Evolutionary conservation across 2,888 invertebrate genomes (phyloP).

Genomic region (Acanthosepion pharaonis): DNA sequence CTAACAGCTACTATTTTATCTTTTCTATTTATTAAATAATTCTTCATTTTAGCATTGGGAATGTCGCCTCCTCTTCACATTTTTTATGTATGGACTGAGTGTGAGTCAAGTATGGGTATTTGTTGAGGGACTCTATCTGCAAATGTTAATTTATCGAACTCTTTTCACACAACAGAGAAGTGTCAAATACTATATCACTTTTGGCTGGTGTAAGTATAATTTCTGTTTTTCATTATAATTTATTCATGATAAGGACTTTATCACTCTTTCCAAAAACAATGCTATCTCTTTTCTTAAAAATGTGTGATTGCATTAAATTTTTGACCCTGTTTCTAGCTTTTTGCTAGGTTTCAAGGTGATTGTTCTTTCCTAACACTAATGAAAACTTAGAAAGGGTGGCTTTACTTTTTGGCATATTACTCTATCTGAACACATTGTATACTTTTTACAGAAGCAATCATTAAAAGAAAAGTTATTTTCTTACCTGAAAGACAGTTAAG

Average conservation of each 20-base stretch:
- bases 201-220: conserved; percentile 81
- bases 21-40: neutral
- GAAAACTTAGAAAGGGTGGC: no score
- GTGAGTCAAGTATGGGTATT: conserved; percentile 83
- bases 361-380: no score
- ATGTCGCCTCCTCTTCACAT: conserved; percentile 79
- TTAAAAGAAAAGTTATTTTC: no score
- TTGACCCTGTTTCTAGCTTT: no score
- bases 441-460: no score
- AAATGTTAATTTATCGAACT: conserved; percentile 81
- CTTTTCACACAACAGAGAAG: conserved; percentile 80
- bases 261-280: neutral
- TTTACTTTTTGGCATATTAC: no score
- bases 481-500: no score
- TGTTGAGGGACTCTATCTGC: conserved; percentile 82
- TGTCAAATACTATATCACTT: conserved; percentile 79
- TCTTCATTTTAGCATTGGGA: conserved; percentile 77
- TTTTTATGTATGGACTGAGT: conserved; percentile 81
- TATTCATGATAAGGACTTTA: neutral
- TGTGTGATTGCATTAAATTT: no score
- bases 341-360: no score
- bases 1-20: no score
- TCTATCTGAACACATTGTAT: no score
- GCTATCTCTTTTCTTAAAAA: no score
- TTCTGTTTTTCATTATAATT: neutral